Evolutionary conservation across 2,888 invertebrate species (phyloP).

Genomic region (Drosophila subsilvestris): DNA sequence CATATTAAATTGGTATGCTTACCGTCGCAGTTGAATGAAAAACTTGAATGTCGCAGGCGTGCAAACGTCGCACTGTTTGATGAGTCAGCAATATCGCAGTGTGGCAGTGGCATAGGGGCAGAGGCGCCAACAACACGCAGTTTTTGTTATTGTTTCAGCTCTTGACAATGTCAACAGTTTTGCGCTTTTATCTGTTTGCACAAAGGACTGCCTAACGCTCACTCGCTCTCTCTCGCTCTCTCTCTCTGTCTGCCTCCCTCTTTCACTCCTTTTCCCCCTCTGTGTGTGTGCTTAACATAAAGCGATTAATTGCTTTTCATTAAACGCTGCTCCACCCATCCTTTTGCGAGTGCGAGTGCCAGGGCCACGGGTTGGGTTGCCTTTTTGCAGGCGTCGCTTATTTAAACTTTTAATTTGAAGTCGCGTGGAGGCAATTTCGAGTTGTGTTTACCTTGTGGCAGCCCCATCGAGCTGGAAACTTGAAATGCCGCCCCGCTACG

Average conservation of each 20-base stretch:
- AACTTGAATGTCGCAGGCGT: slow-evolving; percentile 48
- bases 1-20: background rate
- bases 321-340: slow-evolving; percentile 39
- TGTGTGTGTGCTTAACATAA: slow-evolving; percentile 59
- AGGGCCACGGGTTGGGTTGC: slow-evolving; percentile 12
- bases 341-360: background rate
- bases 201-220: slow-evolving; percentile 37
- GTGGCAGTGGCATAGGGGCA: background rate
- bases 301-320: slow-evolving; percentile 77
- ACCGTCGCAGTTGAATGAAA: slow-evolving; percentile 54
- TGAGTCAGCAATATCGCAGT: slow-evolving; percentile 18
- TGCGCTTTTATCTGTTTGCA: slow-evolving; percentile 75
- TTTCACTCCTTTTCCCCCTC: background rate
- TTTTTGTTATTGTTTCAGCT: slow-evolving; percentile 63
- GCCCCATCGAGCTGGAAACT: slow-evolving; percentile 13
- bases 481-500: background rate
- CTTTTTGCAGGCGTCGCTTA: slow-evolving; percentile 45
- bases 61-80: slow-evolving; percentile 34
- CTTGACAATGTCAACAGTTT: slow-evolving; percentile 72
- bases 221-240: background rate
- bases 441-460: slow-evolving; percentile 46
- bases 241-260: background rate
- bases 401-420: slow-evolving; percentile 66
- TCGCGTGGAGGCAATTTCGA: slow-evolving; percentile 36
- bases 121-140: slow-evolving; percentile 21